Base-by-base conservation (phyloP, 2,888 invertebrate genomes). In the Mesoligia furuncula region DNA sequence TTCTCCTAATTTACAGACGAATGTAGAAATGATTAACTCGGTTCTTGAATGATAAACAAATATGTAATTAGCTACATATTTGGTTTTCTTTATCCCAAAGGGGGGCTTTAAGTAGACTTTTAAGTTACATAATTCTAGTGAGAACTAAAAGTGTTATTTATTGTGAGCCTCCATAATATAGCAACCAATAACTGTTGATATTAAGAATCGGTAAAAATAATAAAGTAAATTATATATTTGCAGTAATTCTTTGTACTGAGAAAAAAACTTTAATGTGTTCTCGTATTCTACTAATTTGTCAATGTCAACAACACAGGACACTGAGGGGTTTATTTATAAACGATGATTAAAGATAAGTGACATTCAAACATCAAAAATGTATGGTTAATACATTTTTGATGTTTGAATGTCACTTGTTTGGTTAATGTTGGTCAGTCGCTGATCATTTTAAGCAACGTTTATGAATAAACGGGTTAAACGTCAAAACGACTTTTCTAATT, bases 91-190 rank as follows among this genome's bases (percentile, higher is more conserved):
- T 42, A 67, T 45, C 51, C 75, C 75, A 79, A 81, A 79, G 51
- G 75, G 36, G 48, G 79, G 61, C 75, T 81, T 79, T 75, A 79
- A 80, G 54, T 79, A 81, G 48, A 81, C 48, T 73, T 79, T 80
- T 66, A 61, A 79, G 81, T 31, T 66, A 5, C n/a, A 51, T 76
- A 24, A 76, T 54, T 51, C 13, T 42, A 51, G 57, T 31, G 39
- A 51, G 69, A 59, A 59, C 65, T 51, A 73, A 27, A 59, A 36
- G 42, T 59, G 65, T 27, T 59, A 73, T 80, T 59, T 80, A 31
- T 39, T 11, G 5, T 17, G 9, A 36, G 45, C 15, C 54, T 57
- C 17, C 31, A 31, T 75, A 61, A 61, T 39, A 31, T 17, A 31
- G 2, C 24, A n/a, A 77, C 15, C 17, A 64, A 57, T 31, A 77